These are phyloP conservation scores for Pampusana beccarii DNA, from an alignment of 2,113 vertebrate species.

Conservation along the genomic window DNA sequence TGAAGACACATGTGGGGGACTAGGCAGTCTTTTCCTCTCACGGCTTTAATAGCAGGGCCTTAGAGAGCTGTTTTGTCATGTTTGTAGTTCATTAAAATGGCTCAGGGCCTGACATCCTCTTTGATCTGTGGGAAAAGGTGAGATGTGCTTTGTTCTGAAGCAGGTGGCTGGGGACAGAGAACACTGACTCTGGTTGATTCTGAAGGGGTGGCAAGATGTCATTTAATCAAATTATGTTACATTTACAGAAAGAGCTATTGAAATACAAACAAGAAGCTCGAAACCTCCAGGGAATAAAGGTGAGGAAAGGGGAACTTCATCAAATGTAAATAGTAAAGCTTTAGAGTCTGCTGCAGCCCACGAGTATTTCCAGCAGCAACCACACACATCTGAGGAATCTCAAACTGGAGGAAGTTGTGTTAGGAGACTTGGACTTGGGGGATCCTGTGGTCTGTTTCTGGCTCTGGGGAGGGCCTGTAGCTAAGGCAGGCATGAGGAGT, in stretches of 20 bases:
- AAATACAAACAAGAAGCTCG: constrained; percentile 92
- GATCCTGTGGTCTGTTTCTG: not conserved
- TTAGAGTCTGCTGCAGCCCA: not conserved
- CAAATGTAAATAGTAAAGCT: not conserved
- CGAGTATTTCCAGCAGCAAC: not conserved
- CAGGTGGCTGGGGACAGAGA: not conserved
- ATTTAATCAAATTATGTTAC: constrained; percentile 50
- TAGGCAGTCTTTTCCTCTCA: not conserved
- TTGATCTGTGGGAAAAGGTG: not conserved
- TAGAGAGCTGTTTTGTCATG: not conserved
- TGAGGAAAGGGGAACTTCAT: constrained; percentile 55
- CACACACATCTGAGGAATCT: not conserved
- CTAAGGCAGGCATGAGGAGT: not conserved
- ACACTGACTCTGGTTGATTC: not conserved
- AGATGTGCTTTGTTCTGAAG: not conserved
- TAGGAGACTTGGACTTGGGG: not conserved
- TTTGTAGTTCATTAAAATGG: not conserved
- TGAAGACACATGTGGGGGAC: not conserved
- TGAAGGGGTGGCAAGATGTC: not conserved
- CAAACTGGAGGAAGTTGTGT: not conserved
- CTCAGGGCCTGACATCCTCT: not conserved
- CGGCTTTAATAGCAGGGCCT: not conserved
- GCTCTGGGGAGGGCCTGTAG: not conserved
- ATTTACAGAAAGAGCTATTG: constrained; percentile 89
- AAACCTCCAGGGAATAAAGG: constrained; percentile 94